Evolutionary conservation across 2,888 invertebrate species (phyloP), one percentile per base, ranked within the genome.

Genomic region (Byasa hedistus): DNA sequence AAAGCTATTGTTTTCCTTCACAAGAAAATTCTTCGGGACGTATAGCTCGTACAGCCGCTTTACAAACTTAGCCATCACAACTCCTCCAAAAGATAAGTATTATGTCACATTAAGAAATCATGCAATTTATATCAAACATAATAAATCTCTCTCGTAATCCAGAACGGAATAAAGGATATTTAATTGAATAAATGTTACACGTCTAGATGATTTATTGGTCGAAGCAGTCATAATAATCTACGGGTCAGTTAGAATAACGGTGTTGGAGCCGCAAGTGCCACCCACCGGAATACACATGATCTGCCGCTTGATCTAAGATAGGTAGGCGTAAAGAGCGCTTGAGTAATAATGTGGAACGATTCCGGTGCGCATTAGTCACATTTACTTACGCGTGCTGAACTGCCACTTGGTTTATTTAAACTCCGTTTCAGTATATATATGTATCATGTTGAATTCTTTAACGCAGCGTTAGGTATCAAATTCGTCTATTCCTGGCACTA

Each of bases 261-360:
- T n/a, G 23, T 24, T 15, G 21, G 64, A 54, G 24, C 23, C 44
- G 39, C 57, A 54, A 44, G 54, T 62, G 54, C 54, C 66, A 44
- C 66, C 58, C 44, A 67, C 60, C 56, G 59, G 55, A 56, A 55
- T 67, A 60, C 56, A 36, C 36, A 66, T 36, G 22, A 62, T 52
- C 60, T 60, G 63, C 22, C 51, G 59, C 55, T 48, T 59, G 51
- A 63, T 67, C 60, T 59, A 39, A 58, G 36, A 62, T 61, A 56
- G 63, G 67, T 67, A 59, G 67, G 67, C 67, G 67, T 67, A 59
- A 64, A 67, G 63, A 67, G 54, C 44, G 24, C 63, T 66, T 48
- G 51, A 56, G 63, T 67, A 63, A 67, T 67, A 67, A 63, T 63
- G 63, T 67, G 61, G 63, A 60, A 67, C 63, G 59, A 59, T 63